These are phyloP conservation scores for Phalacrocorax brasilianus DNA, from an alignment of 2,113 vertebrate species.

Conservation along the genomic window DNA sequence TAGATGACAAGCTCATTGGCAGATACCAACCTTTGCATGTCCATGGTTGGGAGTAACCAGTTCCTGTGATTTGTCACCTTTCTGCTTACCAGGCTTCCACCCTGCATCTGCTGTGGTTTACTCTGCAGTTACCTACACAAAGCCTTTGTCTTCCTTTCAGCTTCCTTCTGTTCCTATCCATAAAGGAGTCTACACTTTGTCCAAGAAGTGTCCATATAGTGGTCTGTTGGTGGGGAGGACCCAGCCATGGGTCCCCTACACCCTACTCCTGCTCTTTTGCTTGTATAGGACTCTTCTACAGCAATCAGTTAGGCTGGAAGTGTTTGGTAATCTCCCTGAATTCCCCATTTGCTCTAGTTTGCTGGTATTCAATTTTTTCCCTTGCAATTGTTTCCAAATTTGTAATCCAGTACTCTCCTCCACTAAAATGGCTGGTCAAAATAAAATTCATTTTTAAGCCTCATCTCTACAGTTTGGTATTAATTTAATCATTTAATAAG, in stretches of 20 bases:
- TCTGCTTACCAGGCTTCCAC: not conserved
- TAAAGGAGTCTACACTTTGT: rapidly evolving
- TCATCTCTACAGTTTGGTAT: not conserved
- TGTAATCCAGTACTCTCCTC: not conserved
- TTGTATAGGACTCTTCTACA: not conserved
- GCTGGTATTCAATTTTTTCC: not conserved
- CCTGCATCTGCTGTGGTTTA: not conserved
- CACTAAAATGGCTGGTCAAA: not conserved
- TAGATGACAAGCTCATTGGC: not conserved
- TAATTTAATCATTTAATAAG: not conserved
- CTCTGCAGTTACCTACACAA: not conserved
- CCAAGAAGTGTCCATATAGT: not conserved
- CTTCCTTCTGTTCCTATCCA: not conserved
- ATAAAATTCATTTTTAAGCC: not conserved
- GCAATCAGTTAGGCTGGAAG: not conserved
- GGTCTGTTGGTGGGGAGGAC: not conserved
- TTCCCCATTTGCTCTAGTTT: not conserved
- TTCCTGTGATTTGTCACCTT: not conserved
- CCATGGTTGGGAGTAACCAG: not conserved
- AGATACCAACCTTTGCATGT: not conserved
- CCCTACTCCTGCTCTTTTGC: not conserved
- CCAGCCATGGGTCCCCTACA: not conserved
- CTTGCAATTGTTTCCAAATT: not conserved
- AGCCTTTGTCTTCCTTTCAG: not conserved
- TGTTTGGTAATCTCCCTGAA: not conserved